Base-by-base conservation (phyloP, 2,113 vertebrate genomes). In the Thinocorus orbignyianus region DNA sequence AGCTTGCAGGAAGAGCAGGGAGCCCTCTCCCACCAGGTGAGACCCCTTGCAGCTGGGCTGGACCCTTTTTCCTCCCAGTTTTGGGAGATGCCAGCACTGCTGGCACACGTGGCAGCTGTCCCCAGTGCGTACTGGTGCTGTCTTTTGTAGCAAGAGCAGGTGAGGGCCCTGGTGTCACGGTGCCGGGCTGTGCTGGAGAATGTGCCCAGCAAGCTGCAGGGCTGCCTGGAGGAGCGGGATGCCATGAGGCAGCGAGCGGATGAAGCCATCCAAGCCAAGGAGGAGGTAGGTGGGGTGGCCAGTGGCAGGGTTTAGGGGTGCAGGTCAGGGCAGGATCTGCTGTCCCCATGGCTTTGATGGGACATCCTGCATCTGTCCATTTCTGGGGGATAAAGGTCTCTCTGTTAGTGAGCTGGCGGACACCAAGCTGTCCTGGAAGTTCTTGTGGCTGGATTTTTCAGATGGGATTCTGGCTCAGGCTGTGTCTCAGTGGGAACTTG, bases 201-300 rank as follows among this genome's bases (percentile, higher is more conserved):
- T 28, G 90, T 98, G 95, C 97, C 93, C 10, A 73, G 97, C 92
- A 99, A 98, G 84, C 96, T 98, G 33, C 96, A 90, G 95, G 97
- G 91, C 64, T 97, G 97, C 92, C 81, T 98, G 80, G 96, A 94
- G 51, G 97, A 99, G 90, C 97, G 58, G 57, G 97, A 98, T 17
- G 95, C 97, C 54, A 98, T 98, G 98, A 98, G 62, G 84, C 90
- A 58, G 51, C 55, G 25, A 79, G 98, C 98, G 35, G 98, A 99
- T 5, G 96, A 98, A 42, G 98, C 98, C 41, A 71, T 98, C 30
- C 84, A 9, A 83, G 96, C 95, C 81, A 98, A 98, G 92, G 97
- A 98, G 24, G 97, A 97, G 95, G 99, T 99, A 97, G 41, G 2
- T 1, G 7, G 7, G 3, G 5, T 24, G 35, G 22, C 15, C 2